Conservation (phyloP, 2,888 invertebrate genomes). For the Oxytorus armatus region DNA sequence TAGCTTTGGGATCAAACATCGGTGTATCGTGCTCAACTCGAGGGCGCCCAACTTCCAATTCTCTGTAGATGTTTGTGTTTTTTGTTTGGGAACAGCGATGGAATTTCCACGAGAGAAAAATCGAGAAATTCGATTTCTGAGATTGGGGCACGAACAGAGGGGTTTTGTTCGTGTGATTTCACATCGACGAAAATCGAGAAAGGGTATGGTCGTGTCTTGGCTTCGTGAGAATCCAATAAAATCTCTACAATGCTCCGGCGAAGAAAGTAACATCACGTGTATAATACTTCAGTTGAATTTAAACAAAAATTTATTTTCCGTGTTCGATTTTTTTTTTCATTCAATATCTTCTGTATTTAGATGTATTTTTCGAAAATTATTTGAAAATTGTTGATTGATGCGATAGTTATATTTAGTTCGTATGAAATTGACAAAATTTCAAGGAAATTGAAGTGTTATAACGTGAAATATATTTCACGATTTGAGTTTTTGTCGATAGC, state of each 20-base stretch:
- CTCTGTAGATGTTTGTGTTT: not conserved
- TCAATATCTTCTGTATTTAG: too few species aligned
- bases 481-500: not conserved
- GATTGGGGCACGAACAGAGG: not conserved
- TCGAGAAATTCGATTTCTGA: not conserved
- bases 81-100: too few species aligned
- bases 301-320: constrained; percentile 19
- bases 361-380: too few species aligned
- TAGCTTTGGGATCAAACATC: constrained; percentile 16
- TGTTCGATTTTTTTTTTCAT: constrained; percentile 1
- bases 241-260: not conserved
- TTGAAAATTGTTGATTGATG: too few species aligned
- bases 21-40: not conserved
- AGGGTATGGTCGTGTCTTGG: constrained; percentile 9
- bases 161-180: not conserved
- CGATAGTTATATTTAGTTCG: not conserved
- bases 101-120: constrained; percentile 3
- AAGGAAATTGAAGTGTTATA: not conserved
- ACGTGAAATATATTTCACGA: not conserved
- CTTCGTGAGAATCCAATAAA: constrained; percentile 50
- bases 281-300: constrained; percentile 31
- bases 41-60: not conserved
- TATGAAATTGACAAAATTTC: not conserved
- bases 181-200: constrained; percentile 14
- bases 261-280: constrained; percentile 17